Conservation (phyloP, 2,113 vertebrate species). For the Meleagris gallopavo region DNA sequence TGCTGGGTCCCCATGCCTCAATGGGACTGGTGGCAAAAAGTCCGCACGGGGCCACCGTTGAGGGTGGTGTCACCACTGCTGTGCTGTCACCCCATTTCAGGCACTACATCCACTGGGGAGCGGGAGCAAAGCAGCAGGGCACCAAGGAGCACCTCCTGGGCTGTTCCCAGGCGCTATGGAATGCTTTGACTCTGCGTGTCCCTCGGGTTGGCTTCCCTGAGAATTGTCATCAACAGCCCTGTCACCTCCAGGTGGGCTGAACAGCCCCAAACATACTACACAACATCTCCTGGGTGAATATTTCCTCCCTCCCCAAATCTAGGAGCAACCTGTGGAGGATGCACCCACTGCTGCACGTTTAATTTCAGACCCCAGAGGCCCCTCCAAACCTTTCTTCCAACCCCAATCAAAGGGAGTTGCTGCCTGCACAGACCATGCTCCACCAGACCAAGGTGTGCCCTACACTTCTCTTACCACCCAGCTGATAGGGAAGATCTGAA, state of each 20-base stretch:
- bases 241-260: not conserved
- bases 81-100: too few relatives aligned
- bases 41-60: fast-evolving
- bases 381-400: not conserved
- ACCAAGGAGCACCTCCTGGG: fast-evolving
- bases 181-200: too few relatives aligned
- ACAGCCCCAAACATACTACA: not conserved
- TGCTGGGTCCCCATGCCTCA: fast-evolving
- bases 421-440: not conserved
- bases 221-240: fast-evolving
- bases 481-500: fast-evolving
- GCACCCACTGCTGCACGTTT: too few relatives aligned
- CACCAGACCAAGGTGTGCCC: not conserved
- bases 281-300: not conserved
- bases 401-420: not conserved
- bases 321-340: not conserved
- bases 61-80: not conserved
- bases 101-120: too few relatives aligned
- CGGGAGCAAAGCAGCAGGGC: not conserved
- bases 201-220: not conserved
- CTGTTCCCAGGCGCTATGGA: fast-evolving
- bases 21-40: not conserved
- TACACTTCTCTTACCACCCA: not conserved
- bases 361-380: not conserved
- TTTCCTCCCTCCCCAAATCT: fast-evolving